A percentile compares a stretch with the other conserved stretches of the same genome.
Conservation (phyloP, 1,140 invertebrate genomes). For the Cryptotermes secundus region DNA sequence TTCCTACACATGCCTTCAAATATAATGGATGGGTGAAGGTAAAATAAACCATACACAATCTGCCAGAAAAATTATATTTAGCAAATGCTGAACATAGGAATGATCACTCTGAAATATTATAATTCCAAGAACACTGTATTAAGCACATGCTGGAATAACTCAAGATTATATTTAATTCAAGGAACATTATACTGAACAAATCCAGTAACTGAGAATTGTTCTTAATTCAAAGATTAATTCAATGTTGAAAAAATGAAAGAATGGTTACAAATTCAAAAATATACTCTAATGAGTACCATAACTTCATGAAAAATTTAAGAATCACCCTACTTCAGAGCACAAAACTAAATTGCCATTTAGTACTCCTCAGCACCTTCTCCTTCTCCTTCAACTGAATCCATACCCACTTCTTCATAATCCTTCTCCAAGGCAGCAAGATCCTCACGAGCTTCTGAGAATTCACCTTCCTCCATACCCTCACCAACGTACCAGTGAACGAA, state of each 20-base stretch:
- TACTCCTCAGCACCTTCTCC: slow-evolving; percentile 73
- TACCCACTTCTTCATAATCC: slow-evolving; percentile 64
- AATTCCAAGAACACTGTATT: no score
- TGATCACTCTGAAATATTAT: no score
- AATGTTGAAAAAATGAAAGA: not conserved
- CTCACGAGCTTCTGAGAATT: slow-evolving; percentile 74
- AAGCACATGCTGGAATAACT: no score
- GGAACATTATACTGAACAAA: not conserved
- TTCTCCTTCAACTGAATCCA: slow-evolving; percentile 64
- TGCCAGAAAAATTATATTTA: not conserved
- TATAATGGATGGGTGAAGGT: not conserved
- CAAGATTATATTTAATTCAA: no score
- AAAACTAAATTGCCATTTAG: slow-evolving; percentile 45
- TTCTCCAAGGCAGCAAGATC: slow-evolving; percentile 70
- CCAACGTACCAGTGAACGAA: slow-evolving; percentile 78
- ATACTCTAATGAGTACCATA: no score
- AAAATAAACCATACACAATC: not conserved
- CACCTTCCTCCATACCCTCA: slow-evolving; percentile 76
- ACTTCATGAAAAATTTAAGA: no score
- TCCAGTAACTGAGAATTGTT: not conserved
- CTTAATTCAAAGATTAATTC: not conserved
- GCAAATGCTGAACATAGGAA: no score
- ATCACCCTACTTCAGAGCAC: no score
- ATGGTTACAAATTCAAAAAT: not conserved
- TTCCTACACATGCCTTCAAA: no score